Base-by-base conservation (phyloP, 2,888 invertebrate genomes). In the Molanna angustata region DNA sequence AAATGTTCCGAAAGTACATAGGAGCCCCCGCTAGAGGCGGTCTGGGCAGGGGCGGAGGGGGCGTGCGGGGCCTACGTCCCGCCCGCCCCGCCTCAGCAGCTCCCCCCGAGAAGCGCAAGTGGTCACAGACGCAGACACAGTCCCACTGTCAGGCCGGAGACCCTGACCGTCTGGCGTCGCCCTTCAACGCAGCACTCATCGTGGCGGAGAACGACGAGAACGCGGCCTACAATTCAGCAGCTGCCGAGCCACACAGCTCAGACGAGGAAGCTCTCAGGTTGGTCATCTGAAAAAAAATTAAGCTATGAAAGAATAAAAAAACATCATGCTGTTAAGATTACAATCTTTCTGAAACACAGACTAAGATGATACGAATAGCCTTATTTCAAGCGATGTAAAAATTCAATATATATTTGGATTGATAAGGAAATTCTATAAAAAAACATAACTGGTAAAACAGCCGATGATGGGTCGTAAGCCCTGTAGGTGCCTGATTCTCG, bases 61-160 rank as follows among this genome's bases (percentile, higher is more conserved):
- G 57, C 37, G 47, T 49, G 13, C 33, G 56, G 22, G 48, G 56
- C 18, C 52, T 72, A 69, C 64, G 74, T 69, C 74, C 72, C 52
- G 72, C 74, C n/a, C 64, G 74, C 60, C 68, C 70, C 35, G 69
- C 79, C 66, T 69, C 76, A 11, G 71, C 73, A 61, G 70, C 80
- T 67, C 69, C 82, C 62, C 79, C 87, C 53, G 85, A 88, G 73
- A 86, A 89, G 73, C 79, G 89, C 64, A 88, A 88, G 72, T 86
- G 87, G 88, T 85, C 83, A 21, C 82, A 84, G 67, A 77, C 81
- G 46, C 56, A 54, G 48, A 85, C 83, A 21, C 82, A 84, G 67
- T 77, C 81, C 46, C 56, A 54, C 45, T 56, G 56, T 47, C 51
- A 52, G 33, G 49, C 53, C 21, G 51, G 46, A 7, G 56, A 40